Base-by-base conservation (phyloP, 2,888 invertebrate species). In the Iphiclides podalirius region DNA sequence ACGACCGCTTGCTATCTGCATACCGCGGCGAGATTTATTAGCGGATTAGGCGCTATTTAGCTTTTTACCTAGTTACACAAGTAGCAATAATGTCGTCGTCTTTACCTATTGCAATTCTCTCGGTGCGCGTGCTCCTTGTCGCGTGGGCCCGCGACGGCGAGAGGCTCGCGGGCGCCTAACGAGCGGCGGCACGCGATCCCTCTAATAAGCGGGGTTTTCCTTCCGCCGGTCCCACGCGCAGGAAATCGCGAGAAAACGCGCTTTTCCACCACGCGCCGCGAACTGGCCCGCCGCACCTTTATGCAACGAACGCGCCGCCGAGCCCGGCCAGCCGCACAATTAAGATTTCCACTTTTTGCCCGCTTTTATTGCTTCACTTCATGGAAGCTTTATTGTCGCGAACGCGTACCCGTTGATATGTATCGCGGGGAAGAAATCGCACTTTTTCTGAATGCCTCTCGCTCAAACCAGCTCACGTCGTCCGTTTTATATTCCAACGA, bases 271-370 rank as follows among this genome's bases (percentile, higher is more conserved):
- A 66, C 79, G 65, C 64, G 68, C 75, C 70, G 62, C 67, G 68
- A 80, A 86, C 86, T 86, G 79, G 85, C 83, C 82, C 72, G 78
- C 72, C 73, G 63, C 75, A 75, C 74, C 74, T 86, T 86, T 86
- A 85, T 80, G 79, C 86, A 86, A 86, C 79, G 62, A 73, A 67
- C 58, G 70, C 70, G 75, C 70, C 71, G 75, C 78, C 84, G 79
- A 79, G 81, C 79, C 75, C 75, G 78, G 79, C 79, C 67, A 65
- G 69, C 74, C 59, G 72, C 59, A 83, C 84, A 87, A 87, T 88
- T 88, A 86, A 83, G 82, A 81, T 82, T 86, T 83, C 80, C 79
- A 87, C 85, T 87, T 86, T 87, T 87, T 88, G 82, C 80, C 66
- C 74, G 74, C 73, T 83, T 83, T 87, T 85, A 84, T 86, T 82